Evolutionary conservation across 1,140 invertebrate species (phyloP), one percentile per base, ranked within the genome.

Genomic region (Pachypeltis micranthus): DNA sequence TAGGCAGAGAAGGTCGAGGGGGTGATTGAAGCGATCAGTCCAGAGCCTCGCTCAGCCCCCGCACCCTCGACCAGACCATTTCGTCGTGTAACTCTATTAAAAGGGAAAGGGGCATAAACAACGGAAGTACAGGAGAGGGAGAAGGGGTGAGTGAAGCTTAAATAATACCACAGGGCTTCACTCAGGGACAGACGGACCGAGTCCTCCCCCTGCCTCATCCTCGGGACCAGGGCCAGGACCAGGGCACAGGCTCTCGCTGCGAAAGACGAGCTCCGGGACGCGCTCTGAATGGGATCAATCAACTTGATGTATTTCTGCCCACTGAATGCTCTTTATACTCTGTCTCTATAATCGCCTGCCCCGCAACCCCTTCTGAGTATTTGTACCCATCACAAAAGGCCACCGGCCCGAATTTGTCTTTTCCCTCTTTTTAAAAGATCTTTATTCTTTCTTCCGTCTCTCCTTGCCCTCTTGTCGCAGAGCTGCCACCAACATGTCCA

Each of bases 241-340:
- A 10, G 34, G 34, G 34, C 7, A n/a, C 34, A 39, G 34, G n/a
- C 47, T n/a, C 12, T 51, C 47, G 12, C 34, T 10, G 34, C n/a
- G n/a, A 39, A 51, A 51, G 47, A 21, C 12, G 23, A 51, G 47
- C n/a, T n/a, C n/a, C n/a, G n/a, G n/a, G 47, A 51, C 47, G 23
- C 4, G 12, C 10, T 51, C 23, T 51, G 47, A 51, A 51, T 16
- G 47, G 47, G 47, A 51, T 51, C 47, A 51, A 51, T 51, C 47
- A 51, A 51, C 47, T 51, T 51, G 47, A 51, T 51, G 47, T 51
- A 51, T 51, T 51, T 21, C 47, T 51, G 47, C 47, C 47, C 47
- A 51, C 47, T 51, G 47, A 51, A 51, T 21, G 4, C 47, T 51
- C 47, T 51, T 51, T 51, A 51, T 51, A 51, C 47, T 51, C 21